Base-by-base conservation (phyloP, 2,113 vertebrate species). In the Rhinolophus ferrumequinum region DNA sequence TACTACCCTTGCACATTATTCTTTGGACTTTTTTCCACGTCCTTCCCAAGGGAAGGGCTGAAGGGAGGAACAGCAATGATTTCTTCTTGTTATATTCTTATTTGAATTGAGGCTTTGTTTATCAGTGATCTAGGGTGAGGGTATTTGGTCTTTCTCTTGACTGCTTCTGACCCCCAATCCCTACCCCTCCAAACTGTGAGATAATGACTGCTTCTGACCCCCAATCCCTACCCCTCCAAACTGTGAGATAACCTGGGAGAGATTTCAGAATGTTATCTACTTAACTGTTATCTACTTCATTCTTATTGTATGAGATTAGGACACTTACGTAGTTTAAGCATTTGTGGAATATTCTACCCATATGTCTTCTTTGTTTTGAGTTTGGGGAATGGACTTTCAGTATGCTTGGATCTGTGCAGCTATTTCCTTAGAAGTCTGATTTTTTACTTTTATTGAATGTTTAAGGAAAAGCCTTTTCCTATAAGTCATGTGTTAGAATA, bases 231-330 rank as follows among this genome's bases (percentile, higher is more conserved):
- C 44, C 4, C 28, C 24, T 82, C 21, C 62, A 60, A 56, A 70
- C 14, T 54, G 38, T 77, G 54, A 52, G 47, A 82, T 41, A n/a
- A 50, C 18, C 19, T 41, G 12, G 15, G 33, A 94, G 24, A 90
- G 38, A 35, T 95, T 97, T 86, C 38, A 69, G 77, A 75, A 87
- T 83, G 83, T 73, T 90, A 22, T 70, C 13, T 44, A 18, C 38
- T 76, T 69, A n/a, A n/a, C n/a, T 83, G 83, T 73, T 90, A 22
- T 70, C 13, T 44, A 18, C 38, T 76, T 69, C n/a, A n/a, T n/a
- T n/a, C n/a, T n/a, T n/a, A 5, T 72, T 38, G 8, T 67, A 8
- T 79, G 28, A 80, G 22, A 84, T 80, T 60, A 76, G 60, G 33
- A 92, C 22, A n/a, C 30, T 67, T 24, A 0, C 2, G 1, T 73